Conservation (phyloP, 2,113 vertebrate genomes). For the Orcinus orca region DNA sequence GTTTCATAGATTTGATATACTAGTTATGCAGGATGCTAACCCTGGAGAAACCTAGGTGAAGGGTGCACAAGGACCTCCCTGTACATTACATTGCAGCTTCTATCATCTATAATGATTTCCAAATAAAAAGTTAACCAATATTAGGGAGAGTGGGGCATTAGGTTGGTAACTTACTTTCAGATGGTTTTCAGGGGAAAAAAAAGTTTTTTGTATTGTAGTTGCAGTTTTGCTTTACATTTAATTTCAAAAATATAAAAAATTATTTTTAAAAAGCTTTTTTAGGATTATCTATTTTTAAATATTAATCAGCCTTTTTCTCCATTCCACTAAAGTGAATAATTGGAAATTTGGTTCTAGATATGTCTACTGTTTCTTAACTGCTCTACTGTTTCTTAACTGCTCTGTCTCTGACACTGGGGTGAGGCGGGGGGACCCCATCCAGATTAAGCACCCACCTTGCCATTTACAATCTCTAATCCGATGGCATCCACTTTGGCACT, state of each 20-base stretch:
- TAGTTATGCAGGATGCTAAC: no score
- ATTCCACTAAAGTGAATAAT: not conserved
- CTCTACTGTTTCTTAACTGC: not conserved
- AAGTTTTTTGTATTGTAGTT: not conserved
- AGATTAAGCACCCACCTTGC: slow-evolving; percentile 86
- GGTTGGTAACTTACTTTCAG: not conserved
- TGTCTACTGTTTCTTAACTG: not conserved
- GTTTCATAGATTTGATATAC: not conserved
- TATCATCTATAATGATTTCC: not conserved
- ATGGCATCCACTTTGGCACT: slow-evolving; percentile 94
- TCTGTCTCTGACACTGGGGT: not conserved
- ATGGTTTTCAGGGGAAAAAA: not conserved
- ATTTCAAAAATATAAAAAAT: not conserved
- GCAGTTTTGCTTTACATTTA: not conserved
- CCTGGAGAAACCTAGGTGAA: not conserved
- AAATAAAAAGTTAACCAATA: not conserved
- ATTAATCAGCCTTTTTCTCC: not conserved
- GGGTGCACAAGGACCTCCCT: not conserved
- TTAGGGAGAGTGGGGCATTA: not conserved
- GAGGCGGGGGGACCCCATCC: accelerated
- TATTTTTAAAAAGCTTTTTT: not conserved
- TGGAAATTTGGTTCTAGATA: not conserved
- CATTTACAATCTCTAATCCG: slow-evolving; percentile 92
- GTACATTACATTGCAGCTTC: not conserved
- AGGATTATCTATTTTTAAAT: not conserved